phyloP scores from a whole-genome alignment of 2,113 vertebrate genomes.

The Mionectes macconnelli region DNA sequence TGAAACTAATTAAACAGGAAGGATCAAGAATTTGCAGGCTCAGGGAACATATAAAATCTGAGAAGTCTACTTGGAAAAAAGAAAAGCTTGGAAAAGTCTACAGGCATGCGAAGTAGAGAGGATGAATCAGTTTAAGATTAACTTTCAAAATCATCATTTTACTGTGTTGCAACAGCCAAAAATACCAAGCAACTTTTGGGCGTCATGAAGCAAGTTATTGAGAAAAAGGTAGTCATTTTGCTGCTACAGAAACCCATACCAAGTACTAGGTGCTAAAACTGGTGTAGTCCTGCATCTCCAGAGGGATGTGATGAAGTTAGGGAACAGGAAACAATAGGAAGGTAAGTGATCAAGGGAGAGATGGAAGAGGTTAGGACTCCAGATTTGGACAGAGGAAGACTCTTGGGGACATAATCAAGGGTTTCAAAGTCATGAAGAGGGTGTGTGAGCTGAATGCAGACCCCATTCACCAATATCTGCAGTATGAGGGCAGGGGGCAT shows the following conservation, averaged over 20 bases:
- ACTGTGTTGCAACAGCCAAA: background rate
- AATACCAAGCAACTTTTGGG: background rate
- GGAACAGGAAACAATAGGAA: background rate
- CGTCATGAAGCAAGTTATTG: background rate
- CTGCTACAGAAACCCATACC: background rate
- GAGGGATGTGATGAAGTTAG: background rate
- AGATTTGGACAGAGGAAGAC: background rate
- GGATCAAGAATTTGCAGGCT: background rate
- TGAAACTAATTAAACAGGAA: background rate
- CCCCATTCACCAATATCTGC: background rate
- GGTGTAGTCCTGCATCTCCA: background rate
- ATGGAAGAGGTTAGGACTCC: background rate
- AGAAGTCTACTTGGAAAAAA: background rate
- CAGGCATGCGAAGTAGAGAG: background rate
- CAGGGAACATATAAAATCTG: background rate
- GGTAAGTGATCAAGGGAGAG: background rate
- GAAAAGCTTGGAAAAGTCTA: too few species aligned
- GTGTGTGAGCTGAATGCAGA: background rate
- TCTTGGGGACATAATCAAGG: background rate
- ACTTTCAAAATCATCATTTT: background rate
- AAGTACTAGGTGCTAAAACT: background rate
- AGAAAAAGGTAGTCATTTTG: background rate
- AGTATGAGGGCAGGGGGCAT: background rate
- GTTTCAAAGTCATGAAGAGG: background rate
- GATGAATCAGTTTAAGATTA: background rate